These are phyloP conservation scores for Drosophila subquinaria DNA, from an alignment of 2,888 invertebrate genomes.

Conservation along the genomic window DNA sequence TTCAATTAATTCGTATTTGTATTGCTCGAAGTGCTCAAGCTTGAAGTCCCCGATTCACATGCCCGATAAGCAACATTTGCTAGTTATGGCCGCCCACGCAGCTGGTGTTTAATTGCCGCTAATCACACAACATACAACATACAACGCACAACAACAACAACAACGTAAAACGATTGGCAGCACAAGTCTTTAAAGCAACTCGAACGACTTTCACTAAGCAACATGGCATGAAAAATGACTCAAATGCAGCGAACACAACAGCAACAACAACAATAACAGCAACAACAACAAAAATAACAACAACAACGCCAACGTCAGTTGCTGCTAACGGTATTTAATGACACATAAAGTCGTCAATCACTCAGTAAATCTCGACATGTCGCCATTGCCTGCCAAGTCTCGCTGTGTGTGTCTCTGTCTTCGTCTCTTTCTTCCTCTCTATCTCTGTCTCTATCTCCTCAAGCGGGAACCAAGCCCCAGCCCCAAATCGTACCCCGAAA, in stretches of 20 bases:
- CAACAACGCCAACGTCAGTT: slow-evolving; percentile 29
- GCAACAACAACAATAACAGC: too few relatives aligned
- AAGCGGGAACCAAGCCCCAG: slow-evolving; percentile 19
- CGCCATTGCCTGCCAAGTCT: slow-evolving; percentile 47
- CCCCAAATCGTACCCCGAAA: slow-evolving; percentile 25
- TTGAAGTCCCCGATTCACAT: slow-evolving; percentile 15
- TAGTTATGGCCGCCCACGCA: slow-evolving; percentile 32
- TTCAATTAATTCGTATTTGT: slow-evolving; percentile 7
- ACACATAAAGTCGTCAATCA: slow-evolving; percentile 83
- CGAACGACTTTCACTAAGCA: slow-evolving; percentile 67
- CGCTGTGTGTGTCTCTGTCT: slow-evolving; percentile 24
- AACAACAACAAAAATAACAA: slow-evolving; percentile 17
- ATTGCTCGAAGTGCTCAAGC: slow-evolving; percentile 10
- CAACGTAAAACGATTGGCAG: slow-evolving; percentile 17
- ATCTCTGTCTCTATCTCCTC: background rate
- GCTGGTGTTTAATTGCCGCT: slow-evolving; percentile 58
- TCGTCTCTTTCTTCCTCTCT: slow-evolving; percentile 8
- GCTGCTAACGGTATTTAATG: slow-evolving; percentile 81
- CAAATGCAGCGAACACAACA: slow-evolving; percentile 43
- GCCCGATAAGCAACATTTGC: slow-evolving; percentile 25
- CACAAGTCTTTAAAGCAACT: slow-evolving; percentile 31
- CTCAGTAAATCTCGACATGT: slow-evolving; percentile 76
- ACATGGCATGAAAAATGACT: slow-evolving; percentile 70
- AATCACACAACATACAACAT: slow-evolving; percentile 59
- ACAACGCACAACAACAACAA: slow-evolving; percentile 25